phyloP scores from a whole-genome alignment of 2,113 vertebrate species.

The Syngnathus typhle region DNA sequence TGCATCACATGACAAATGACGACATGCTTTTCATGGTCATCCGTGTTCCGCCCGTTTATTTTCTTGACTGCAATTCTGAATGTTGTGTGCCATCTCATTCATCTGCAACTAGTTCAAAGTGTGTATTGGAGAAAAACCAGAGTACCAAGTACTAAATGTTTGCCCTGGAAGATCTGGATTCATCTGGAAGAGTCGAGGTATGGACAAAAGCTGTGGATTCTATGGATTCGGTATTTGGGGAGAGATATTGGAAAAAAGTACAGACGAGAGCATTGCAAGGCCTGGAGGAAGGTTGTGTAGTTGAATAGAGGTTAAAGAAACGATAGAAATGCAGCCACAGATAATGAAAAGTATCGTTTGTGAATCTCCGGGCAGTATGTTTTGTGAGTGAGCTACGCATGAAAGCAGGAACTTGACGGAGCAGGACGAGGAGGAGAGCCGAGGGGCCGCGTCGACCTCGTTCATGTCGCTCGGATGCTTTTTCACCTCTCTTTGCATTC shows the following conservation, averaged over 20 bases:
- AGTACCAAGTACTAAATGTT: background rate
- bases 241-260: background rate
- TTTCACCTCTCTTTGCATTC: slow-evolving; percentile 42
- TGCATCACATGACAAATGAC: background rate
- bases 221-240: background rate
- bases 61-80: background rate
- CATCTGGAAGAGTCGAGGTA: background rate
- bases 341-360: slow-evolving; percentile 28
- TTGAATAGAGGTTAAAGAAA: slow-evolving; percentile 18
- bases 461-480: slow-evolving; percentile 31
- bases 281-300: slow-evolving; percentile 33
- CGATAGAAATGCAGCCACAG: slow-evolving; percentile 16
- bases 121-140: background rate
- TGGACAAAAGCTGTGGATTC: background rate
- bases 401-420: slow-evolving; percentile 26
- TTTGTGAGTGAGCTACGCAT: slow-evolving; percentile 41
- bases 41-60: background rate
- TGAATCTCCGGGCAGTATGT: slow-evolving; percentile 26
- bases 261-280: background rate
- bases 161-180: no score
- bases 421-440: slow-evolving; percentile 17
- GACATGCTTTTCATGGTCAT: slow-evolving; percentile 8
- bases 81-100: background rate
- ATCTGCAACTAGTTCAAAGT: background rate
- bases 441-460: slow-evolving; percentile 34